phyloP scores from a whole-genome alignment of 1,140 invertebrate species.

The Holcopasites calliopsidis region DNA sequence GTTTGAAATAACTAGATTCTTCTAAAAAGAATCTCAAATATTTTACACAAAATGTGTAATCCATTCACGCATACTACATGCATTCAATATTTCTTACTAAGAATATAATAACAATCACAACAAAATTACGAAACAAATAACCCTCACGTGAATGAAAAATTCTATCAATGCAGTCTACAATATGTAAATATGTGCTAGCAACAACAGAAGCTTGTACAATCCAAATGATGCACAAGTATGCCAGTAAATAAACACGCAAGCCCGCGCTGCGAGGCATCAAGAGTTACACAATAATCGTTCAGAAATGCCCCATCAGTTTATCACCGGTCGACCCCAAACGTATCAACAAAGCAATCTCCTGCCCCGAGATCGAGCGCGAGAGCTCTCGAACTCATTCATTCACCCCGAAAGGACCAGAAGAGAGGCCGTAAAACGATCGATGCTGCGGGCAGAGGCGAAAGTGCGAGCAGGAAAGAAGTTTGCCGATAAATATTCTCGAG shows the following conservation, averaged over 20 bases:
- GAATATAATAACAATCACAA: too few species aligned
- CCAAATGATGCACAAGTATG: too few species aligned
- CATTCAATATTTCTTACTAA: too few species aligned
- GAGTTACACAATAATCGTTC: background rate
- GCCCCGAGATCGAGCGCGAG: background rate
- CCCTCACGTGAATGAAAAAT: too few species aligned
- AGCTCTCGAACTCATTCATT: background rate
- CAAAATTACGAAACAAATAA: too few species aligned
- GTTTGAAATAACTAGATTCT: too few species aligned
- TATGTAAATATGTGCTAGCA: too few species aligned
- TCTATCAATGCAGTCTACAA: too few species aligned
- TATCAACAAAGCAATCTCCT: background rate
- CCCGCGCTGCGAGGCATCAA: background rate
- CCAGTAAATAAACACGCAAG: too few species aligned
- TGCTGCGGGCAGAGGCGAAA: background rate
- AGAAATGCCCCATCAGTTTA: background rate
- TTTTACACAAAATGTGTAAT: too few species aligned
- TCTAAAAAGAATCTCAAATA: too few species aligned
- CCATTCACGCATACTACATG: too few species aligned
- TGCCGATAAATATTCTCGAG: constrained; percentile 26
- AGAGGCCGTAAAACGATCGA: background rate
- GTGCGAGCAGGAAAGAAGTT: background rate
- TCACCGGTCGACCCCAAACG: background rate
- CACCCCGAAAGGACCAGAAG: background rate
- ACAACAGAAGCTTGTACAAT: background rate